Base-by-base conservation (phyloP, 2,888 invertebrate genomes). In the Cylloceria caligata region DNA sequence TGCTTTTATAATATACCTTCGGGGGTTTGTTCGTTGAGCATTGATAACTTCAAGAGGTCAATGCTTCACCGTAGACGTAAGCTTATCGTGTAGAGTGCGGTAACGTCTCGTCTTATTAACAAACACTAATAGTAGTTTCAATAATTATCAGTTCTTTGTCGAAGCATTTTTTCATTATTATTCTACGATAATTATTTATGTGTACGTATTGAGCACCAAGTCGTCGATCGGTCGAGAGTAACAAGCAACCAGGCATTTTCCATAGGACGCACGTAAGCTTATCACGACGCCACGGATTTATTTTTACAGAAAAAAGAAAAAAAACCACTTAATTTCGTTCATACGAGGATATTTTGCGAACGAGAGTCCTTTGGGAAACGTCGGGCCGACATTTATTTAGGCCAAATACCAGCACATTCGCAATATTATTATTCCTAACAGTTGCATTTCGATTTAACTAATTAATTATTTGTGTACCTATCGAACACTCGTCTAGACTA, bases 371-470 rank as follows among this genome's bases (percentile, higher is more conserved):
- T 72, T 78, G 65, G 45, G n/a, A 72, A 65, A 78, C 24, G 24
- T 65, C 36, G 24, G 36, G 27, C 13, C 42, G 64, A 57, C 39
- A 27, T 69, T 76, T 21, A 45, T 42, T 57, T 11, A 52, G 45
- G 65, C 27, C 27, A 86, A 89, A 88, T 86, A 82, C 84, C 85
- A 82, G 86, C 82, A 86, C 85, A 87, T 85, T 86, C 82, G 74
- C 85, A 87, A 88, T 87, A 88, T 84, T 84, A 87, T 83, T 36
- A 36, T 36, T 69, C 36, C 49, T 24, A 55, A 67, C 30, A 45
- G 34, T 57, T 36, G 65, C 57, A 34, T 34, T 69, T 47, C 19
- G 45, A 13, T 67, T 52, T 57, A 47, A 16, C 62, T 19, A 62
- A 69, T 62, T 27, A 27, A 42, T 34, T 34, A 11, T 21, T 34